Evolutionary conservation across 2,888 invertebrate species (phyloP), one percentile per base, ranked within the genome.

Genomic region (Chrysolina oricalcia): DNA sequence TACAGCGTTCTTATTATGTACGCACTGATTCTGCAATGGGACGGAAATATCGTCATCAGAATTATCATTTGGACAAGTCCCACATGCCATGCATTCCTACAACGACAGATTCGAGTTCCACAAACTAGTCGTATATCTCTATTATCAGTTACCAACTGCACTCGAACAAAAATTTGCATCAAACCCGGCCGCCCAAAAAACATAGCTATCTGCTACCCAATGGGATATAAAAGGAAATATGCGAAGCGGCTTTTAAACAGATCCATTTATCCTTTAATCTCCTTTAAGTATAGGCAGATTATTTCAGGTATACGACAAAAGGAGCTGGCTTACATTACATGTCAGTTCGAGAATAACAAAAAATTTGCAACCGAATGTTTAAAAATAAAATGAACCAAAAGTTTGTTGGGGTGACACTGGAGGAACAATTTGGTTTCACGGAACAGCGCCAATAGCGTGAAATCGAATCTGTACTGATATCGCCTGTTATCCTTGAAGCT

Each of bases 91-190:
- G 21, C 27, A 21, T 70, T 63, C 40, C 10, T 9, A 48, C 21
- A 11, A 53, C 40, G 46, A 27, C 46, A 46, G n/a, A 27, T 59
- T 70, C 41, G 46, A 59, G 70, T 46, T 46, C 15, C 65, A 56
- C 53, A 41, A 70, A 73, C 70, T 23, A 64, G 56, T 48, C 56
- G 70, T 73, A 73, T 73, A 73, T 73, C 56, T 63, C 70, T 69
- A 69, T 70, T 50, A 46, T 65, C 67, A 65, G 73, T 43, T 64
- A 64, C 27, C 65, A 56, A 65, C 64, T 73, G 69, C 73, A 70
- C 65, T 65, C 65, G 56, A 70, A 56, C 65, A 70, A 70, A 73
- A 65, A 73, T 73, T 73, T 73, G 73, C 70, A 73, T 73, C 59
- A 65, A 73, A 73, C 43, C 40, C 73, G 68, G 27, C 64, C 41